Conservation (phyloP, 2,113 vertebrate genomes). For the Gnathonemus longibarbis region DNA sequence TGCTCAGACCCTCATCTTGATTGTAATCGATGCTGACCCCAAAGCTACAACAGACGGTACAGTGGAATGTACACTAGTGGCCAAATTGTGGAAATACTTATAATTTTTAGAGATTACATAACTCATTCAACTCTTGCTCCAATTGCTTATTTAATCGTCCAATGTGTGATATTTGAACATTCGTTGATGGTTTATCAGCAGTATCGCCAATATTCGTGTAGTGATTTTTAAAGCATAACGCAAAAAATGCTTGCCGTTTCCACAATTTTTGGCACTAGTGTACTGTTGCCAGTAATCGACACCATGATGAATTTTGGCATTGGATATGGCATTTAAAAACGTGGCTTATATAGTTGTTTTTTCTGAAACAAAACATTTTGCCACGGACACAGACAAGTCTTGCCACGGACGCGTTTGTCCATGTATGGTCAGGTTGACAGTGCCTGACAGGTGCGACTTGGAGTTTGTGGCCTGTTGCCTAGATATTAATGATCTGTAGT, state of each 20-base stretch:
- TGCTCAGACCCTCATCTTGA: background rate
- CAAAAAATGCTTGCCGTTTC: background rate
- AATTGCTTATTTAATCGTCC: background rate
- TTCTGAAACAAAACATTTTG: background rate
- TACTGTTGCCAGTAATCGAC: background rate
- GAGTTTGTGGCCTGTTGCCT: background rate
- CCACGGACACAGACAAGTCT: background rate
- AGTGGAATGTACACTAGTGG: background rate
- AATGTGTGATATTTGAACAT: background rate
- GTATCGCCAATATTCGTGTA: background rate
- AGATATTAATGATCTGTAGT: background rate
- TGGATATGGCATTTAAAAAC: background rate
- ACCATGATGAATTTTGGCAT: background rate
- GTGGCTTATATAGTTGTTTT: background rate
- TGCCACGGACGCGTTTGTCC: background rate
- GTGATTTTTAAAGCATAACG: background rate
- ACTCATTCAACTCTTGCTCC: background rate
- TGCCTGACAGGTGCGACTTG: background rate
- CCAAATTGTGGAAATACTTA: background rate
- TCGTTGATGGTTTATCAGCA: background rate
- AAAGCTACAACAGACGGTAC: background rate
- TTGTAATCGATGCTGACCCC: background rate
- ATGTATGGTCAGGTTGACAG: background rate
- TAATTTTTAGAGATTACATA: background rate
- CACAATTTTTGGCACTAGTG: background rate